Conservation (phyloP, 1,140 invertebrate genomes). For the Penaeus chinensis region DNA sequence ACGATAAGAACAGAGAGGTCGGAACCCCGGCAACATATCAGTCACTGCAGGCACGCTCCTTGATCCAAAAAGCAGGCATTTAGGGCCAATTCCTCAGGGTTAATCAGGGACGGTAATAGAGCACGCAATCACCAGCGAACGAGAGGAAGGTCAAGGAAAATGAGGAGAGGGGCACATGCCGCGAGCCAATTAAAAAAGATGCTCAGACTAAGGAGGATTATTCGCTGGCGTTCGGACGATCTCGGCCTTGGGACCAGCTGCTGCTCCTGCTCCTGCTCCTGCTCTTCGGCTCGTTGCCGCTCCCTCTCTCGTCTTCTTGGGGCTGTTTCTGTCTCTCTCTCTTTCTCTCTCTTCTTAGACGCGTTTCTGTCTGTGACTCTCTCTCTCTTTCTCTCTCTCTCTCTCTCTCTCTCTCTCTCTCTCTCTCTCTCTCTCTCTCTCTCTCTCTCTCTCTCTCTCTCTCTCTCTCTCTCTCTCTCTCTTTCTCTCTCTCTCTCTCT, state of each 20-base stretch:
- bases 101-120: too few relatives aligned
- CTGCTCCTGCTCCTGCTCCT: too few relatives aligned
- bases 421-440: neutral
- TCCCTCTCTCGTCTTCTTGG: too few relatives aligned
- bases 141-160: neutral
- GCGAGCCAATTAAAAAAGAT: slow-evolving; percentile 23
- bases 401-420: slow-evolving; percentile 1
- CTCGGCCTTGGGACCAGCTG: neutral
- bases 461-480: slow-evolving; percentile 35
- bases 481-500: slow-evolving; percentile 43
- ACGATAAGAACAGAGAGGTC: too few relatives aligned
- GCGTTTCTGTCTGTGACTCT: neutral
- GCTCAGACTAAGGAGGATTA: neutral
- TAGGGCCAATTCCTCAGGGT: too few relatives aligned
- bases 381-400: slow-evolving; percentile 30
- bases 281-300: neutral
- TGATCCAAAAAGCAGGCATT: too few relatives aligned
- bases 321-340: too few relatives aligned
- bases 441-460: slow-evolving; percentile 34
- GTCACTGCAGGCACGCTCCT: too few relatives aligned
- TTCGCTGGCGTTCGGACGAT: slow-evolving; percentile 4
- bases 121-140: neutral
- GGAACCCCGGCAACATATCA: too few relatives aligned
- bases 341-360: neutral
- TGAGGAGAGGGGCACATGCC: neutral